phyloP scores from a whole-genome alignment of 2,113 vertebrate species.

The Pogonocichla stellata region DNA sequence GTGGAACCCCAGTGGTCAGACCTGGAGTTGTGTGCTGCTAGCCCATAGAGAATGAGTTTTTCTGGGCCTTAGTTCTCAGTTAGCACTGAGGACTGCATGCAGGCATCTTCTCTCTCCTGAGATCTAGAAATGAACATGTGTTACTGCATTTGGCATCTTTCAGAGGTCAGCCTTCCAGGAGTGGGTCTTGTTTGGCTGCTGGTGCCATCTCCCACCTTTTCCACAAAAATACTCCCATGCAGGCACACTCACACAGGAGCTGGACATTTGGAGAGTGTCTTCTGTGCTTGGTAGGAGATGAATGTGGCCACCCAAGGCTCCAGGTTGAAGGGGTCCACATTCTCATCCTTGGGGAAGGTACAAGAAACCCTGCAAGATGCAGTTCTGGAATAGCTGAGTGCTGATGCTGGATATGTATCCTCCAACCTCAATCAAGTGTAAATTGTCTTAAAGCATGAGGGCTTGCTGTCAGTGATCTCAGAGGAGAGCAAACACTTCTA shows the following conservation, averaged over 20 bases:
- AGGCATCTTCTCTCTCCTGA: background rate
- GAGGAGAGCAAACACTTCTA: background rate
- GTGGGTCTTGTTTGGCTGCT: background rate
- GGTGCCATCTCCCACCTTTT: background rate
- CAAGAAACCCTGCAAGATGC: background rate
- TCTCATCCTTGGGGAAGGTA: background rate
- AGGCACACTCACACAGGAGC: fast-evolving
- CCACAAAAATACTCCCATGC: background rate
- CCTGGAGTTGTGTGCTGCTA: background rate
- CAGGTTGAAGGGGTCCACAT: background rate
- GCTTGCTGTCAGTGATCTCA: background rate
- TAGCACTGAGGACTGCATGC: background rate
- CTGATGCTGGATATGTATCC: background rate
- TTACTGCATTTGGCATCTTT: background rate
- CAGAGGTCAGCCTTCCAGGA: background rate
- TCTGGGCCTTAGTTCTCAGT: background rate
- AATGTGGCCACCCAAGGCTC: background rate
- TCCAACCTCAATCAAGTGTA: background rate
- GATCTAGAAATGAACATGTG: background rate
- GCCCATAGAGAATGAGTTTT: background rate
- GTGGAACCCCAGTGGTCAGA: background rate
- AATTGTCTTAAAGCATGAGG: background rate
- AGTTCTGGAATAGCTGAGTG: background rate
- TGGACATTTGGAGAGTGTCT: background rate
- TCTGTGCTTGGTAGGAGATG: background rate